Conservation (phyloP, 2,797 vertebrate species). For the Xerus rutilus region DNA sequence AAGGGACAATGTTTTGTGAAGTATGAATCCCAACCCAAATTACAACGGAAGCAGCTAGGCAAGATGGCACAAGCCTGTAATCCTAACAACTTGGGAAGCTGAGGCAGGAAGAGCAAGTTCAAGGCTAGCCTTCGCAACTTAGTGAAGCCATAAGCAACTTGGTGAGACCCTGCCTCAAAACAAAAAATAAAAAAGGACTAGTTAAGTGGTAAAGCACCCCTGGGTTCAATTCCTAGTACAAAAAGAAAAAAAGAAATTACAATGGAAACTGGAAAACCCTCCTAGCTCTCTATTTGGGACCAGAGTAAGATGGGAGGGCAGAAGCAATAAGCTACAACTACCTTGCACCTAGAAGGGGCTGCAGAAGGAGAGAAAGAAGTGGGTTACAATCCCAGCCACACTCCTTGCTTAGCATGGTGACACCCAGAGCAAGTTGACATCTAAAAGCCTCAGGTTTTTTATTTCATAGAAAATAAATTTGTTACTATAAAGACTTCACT, state of each 20-base stretch:
- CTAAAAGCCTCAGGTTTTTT: slow-evolving; percentile 53
- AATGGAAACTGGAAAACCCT: not conserved
- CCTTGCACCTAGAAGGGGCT: not conserved
- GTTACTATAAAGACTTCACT: not conserved
- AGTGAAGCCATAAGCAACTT: no score
- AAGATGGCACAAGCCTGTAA: no score
- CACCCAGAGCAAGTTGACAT: not conserved
- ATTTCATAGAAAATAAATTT: slow-evolving; percentile 16
- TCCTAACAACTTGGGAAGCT: no score
- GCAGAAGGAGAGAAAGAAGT: not conserved
- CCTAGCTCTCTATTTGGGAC: not conserved
- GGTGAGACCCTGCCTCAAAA: no score
- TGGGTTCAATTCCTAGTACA: no score
- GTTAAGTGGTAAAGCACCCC: no score
- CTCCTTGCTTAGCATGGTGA: not conserved
- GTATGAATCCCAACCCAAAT: not conserved
- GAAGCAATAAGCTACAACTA: not conserved
- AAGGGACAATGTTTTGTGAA: not conserved
- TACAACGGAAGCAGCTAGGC: not conserved
- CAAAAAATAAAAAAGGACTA: no score
- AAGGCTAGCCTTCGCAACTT: no score
- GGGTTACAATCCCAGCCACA: not conserved
- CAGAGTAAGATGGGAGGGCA: not conserved
- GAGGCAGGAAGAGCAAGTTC: no score
- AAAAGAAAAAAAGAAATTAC: not conserved